Percentiles rank a stretch among this genome's conserved stretches.
These are phyloP conservation scores for Alitta virens DNA, from an alignment of 2,888 invertebrate species.

Conservation along the genomic window DNA sequence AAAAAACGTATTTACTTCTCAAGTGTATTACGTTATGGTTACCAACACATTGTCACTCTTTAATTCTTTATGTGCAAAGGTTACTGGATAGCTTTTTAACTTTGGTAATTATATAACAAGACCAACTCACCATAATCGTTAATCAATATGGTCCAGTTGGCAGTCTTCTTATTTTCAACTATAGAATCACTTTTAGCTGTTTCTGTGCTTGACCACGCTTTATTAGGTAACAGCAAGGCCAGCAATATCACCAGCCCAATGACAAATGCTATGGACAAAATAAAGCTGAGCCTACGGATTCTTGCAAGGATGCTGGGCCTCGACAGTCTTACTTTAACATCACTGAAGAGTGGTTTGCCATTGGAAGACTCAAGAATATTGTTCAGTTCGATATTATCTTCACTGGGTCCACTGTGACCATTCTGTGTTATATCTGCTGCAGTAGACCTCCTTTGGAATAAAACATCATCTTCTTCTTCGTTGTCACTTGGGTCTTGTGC, in stretches of 20 bases:
- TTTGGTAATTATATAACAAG: too few relatives aligned
- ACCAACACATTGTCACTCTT: too few relatives aligned
- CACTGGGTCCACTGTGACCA: background rate
- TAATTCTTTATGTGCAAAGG: too few relatives aligned
- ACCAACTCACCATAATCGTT: too few relatives aligned
- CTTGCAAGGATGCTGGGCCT: slow-evolving; percentile 6
- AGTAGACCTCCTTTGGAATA: slow-evolving; percentile 15
- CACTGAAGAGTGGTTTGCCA: background rate
- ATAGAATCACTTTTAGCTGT: too few relatives aligned
- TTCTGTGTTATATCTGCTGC: background rate
- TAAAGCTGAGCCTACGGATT: slow-evolving; percentile 4
- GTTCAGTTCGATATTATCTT: background rate
- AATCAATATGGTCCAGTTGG: too few relatives aligned
- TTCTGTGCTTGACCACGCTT: too few relatives aligned
- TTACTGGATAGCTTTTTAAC: too few relatives aligned
- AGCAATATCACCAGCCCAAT: slow-evolving; percentile 2
- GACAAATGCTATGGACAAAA: background rate
- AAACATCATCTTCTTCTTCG: slow-evolving; percentile 26
- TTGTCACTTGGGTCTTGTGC: slow-evolving; percentile 26
- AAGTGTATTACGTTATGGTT: too few relatives aligned
- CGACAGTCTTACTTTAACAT: slow-evolving; percentile 11
- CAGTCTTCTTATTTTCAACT: too few relatives aligned
- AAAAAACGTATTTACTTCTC: too few relatives aligned
- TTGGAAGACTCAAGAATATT: background rate
- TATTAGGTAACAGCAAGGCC: background rate